Evolutionary conservation across 2,113 vertebrate genomes (phyloP), one percentile per base, ranked within the genome.

Genomic region (Chlorodrepanis virens): DNA sequence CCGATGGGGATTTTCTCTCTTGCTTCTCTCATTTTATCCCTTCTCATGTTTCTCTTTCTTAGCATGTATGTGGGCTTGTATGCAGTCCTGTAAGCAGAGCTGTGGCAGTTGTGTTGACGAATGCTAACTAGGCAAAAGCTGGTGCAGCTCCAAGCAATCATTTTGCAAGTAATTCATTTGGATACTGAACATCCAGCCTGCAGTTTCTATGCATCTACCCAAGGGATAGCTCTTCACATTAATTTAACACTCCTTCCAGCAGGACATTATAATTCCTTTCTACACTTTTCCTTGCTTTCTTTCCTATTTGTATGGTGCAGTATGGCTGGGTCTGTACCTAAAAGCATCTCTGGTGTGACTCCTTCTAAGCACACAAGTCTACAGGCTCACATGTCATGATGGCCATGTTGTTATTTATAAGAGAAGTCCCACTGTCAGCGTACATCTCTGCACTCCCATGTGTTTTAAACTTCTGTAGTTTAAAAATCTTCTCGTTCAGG

Each of bases 391-490:
- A 14, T 28, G 23, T 4, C 39, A 2, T 28, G 6, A 14, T 45
- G 40, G 20, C 6, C 18, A 76, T 8, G 11, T 6, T 61, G 4
- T 21, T 76, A 56, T 14, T 77, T 19, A 22, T 14, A 61, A 61
- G 9, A 4, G 8, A 49, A 65, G 13, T 45, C 19, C 11, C 12
- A 12, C 0, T 0, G 14, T 35, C 24, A 80, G 6, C 53, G 52
- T 9, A 18, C 9, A 18, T 0, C 1, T 3, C 8, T 71, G 2
- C 4, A 21, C 4, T 70, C 33, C 33, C 4, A 5, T 2, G 4
- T 54, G 7, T 11, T 90, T 93, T 71, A 64, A 79, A 35, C 12
- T 77, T 61, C 67, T 45, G 40, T 10, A 40, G 6, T 23, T 86
- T 70, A 50, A 75, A 23, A 67, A 20, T 7, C 5, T 91, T 70